Percentiles rank a stretch among this genome's conserved stretches.
These are phyloP conservation scores for Acrobasis repandana DNA, from an alignment of 2,888 invertebrate species.

Conservation along the genomic window DNA sequence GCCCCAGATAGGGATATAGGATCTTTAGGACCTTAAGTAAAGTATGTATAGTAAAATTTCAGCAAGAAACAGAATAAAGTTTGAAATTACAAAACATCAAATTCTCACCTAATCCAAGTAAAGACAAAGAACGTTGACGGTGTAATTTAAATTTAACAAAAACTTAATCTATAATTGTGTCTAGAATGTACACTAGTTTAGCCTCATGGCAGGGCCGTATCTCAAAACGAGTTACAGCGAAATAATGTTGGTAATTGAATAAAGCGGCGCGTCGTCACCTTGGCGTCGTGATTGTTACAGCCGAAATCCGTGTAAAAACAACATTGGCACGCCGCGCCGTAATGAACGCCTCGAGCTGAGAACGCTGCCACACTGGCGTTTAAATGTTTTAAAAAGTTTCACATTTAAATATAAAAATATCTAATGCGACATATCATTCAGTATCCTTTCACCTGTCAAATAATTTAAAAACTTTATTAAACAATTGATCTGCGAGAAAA, in stretches of 20 bases:
- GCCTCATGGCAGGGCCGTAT: conserved; percentile 17
- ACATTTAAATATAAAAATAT: too few species aligned
- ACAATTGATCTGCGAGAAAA: too few species aligned
- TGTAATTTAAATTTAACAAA: too few species aligned
- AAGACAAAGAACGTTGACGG: neutral
- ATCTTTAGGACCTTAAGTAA: too few species aligned
- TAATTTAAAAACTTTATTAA: too few species aligned
- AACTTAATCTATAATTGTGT: neutral
- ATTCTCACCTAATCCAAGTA: neutral
- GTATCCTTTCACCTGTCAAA: too few species aligned
- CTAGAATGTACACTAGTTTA: neutral
- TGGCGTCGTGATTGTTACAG: conserved; percentile 43
- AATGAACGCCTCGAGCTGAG: conserved; percentile 43
- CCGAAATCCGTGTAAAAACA: conserved; percentile 45
- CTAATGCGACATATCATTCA: too few species aligned
- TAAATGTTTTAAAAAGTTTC: too few species aligned
- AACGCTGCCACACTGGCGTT: neutral
- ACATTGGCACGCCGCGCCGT: conserved; percentile 33
- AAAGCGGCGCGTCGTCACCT: conserved; percentile 45
- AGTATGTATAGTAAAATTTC: too few species aligned
- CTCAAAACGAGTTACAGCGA: conserved; percentile 32
- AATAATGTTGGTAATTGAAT: conserved; percentile 42
- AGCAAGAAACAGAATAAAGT: too few species aligned
- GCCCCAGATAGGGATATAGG: too few species aligned
- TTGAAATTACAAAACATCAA: too few species aligned